Base-by-base conservation (phyloP, 2,113 vertebrate genomes). In the Xerus inauris region DNA sequence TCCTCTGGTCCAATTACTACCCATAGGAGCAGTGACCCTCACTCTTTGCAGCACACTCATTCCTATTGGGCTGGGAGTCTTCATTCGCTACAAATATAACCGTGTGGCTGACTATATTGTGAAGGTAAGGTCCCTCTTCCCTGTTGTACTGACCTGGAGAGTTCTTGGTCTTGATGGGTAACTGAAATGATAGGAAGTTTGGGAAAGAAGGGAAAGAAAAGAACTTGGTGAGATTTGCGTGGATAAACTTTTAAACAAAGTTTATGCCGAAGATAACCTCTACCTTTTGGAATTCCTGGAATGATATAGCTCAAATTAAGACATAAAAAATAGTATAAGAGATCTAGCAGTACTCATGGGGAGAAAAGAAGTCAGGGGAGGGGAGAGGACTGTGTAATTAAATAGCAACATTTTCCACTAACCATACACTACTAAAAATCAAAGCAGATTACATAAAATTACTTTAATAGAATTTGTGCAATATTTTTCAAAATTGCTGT, bases 1-100 rank as follows among this genome's bases (percentile, higher is more conserved):
- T 0, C 99, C 99, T 0, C 98, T 99, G 95, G 99, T 99, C 94
- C 98, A 98, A 96, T 97, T 99, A 51, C 98, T 99, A 84, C 99
- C 99, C 4, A 98, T 99, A 38, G 99, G 99, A 8, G 99, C 99
- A 0, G 99, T 99, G 72, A 99, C 99, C 97, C 98, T 99, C 95
- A 99, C 99, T 0, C 99, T 99, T 75, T 99, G 99, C 98, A 99
- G 99, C 98, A 99, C 99, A 0, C 99, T 99, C 87, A 99, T 99
- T 91, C 99, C 99, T 22, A 99, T 99, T 7, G 99, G 99, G 0
- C 64, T 99, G 22, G 99, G 99, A 0, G 99, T 99, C 28, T 97
- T 99, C 97, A 98, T 99, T 94, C 98, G 99, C 7, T 99, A 99
- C 98, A 99, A 98, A 69, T 98, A 98, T 97, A 98, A 98, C 51